These are phyloP conservation scores for Ooceraea biroi DNA, from an alignment of 1,140 invertebrate genomes.

Conservation along the genomic window DNA sequence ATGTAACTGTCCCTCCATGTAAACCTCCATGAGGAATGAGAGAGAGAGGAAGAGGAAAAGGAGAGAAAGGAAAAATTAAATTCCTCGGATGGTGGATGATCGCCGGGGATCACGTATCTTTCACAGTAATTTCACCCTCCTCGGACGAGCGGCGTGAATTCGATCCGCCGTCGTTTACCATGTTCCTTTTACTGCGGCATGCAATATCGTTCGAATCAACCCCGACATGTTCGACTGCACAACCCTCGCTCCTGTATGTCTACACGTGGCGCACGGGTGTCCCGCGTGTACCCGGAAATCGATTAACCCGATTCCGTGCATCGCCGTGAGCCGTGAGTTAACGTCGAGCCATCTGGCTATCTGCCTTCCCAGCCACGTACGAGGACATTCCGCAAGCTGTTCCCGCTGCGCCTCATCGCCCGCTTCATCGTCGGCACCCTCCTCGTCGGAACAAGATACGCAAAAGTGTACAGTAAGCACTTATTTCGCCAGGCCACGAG, in stretches of 20 bases:
- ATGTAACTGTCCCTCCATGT: no score
- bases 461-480: slow-evolving; percentile 65
- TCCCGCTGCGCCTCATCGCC: slow-evolving; percentile 4
- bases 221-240: slow-evolving; percentile 39
- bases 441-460: background rate
- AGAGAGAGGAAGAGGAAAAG: no score
- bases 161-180: background rate
- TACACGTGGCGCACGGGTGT: slow-evolving; percentile 17
- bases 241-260: background rate
- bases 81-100: background rate
- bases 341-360: slow-evolving; percentile 32
- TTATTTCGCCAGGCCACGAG: slow-evolving; percentile 58
- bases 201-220: slow-evolving; percentile 36
- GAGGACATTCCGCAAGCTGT: slow-evolving; percentile 41
- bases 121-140: background rate
- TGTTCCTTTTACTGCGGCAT: slow-evolving; percentile 7
- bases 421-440: background rate
- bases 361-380: slow-evolving; percentile 44
- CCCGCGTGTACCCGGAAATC: slow-evolving; percentile 47
- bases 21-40: background rate
- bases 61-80: background rate
- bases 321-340: slow-evolving; percentile 30
- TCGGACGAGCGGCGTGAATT: slow-evolving; percentile 10
- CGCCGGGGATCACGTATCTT: background rate
- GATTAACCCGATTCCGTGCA: slow-evolving; percentile 61